These are phyloP conservation scores for Homarus americanus DNA, from an alignment of 1,140 invertebrate genomes.

Conservation along the genomic window DNA sequence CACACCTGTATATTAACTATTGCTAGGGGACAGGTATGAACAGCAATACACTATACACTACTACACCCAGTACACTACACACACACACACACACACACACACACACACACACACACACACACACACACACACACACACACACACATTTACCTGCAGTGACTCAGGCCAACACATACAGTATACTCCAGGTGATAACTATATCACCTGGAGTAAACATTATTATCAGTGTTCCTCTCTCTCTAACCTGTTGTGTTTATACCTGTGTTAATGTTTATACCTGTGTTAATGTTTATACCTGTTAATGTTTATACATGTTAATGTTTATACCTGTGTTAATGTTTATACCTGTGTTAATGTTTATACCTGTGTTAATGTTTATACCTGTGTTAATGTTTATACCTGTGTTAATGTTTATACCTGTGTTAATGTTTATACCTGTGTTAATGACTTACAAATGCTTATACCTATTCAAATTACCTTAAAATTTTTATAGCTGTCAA, in stretches of 20 bases:
- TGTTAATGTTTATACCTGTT: no score
- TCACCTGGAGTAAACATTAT: background rate
- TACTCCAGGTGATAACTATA: background rate
- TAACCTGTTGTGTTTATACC: background rate
- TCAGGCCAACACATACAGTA: background rate
- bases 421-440: no score
- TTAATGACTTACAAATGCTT: background rate
- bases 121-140: constrained; percentile 10
- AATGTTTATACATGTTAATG: background rate
- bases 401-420: no score
- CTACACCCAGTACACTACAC: no score
- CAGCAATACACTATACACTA: no score
- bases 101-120: constrained; percentile 5
- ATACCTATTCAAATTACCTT: background rate
- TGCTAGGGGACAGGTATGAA: no score
- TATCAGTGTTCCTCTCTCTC: background rate
- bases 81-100: no score
- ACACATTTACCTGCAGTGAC: background rate
- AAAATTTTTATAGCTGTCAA: constrained; percentile 1
- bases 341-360: no score
- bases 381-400: no score
- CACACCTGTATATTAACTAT: background rate
- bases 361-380: no score
- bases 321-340: no score
- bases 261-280: no score